Evolutionary conservation across 2,888 invertebrate genomes (phyloP), one percentile per base, ranked within the genome.

Genomic region (Dexiosoma caninum): DNA sequence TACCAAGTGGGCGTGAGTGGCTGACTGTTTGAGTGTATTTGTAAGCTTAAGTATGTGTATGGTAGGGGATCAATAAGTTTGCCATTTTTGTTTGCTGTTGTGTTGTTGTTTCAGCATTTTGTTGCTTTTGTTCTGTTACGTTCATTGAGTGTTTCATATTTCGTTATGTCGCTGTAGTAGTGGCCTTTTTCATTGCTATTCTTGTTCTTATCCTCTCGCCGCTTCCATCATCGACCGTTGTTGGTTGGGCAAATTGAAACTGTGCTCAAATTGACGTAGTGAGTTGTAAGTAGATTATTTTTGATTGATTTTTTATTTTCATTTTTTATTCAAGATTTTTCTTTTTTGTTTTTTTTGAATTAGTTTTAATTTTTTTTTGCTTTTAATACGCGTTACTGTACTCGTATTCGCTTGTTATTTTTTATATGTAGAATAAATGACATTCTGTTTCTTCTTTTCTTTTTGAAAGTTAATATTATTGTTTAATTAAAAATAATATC

Each of bases 281-380:
- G 77, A 74, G 82, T 67, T 74, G 82, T 85, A 86, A 86, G 85
- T 83, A 83, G 86, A 84, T 86, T 86, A 86, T 84, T 83, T 83
- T 85, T 85, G 84, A 86, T 86, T 86, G 86, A 84, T 79, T 85
- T 84, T 85, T 74, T 70, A 32, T 70, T 60, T 81, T 82, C 75
- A 83, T 82, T 83, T 83, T 84, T 62, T 37, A 35, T 86, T n/a
- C n/a, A n/a, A n/a, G n/a, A 83, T 84, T 82, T 21, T 16, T 10
- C 77, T 74, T 69, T 78, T 60, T 57, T 80, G 16, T 37, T 32
- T 57, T 66, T 82, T 80, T 70, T 60, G 60, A 64, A 64, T 76
- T 69, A 10, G 55, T 57, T 42, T 64, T n/a, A n/a, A n/a, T 66
- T 77, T 60, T 46, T 62, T 66, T 70, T 55, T 14, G 21, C 12